Base-by-base conservation (phyloP, 2,113 vertebrate genomes). In the Siphamia tubifer region DNA sequence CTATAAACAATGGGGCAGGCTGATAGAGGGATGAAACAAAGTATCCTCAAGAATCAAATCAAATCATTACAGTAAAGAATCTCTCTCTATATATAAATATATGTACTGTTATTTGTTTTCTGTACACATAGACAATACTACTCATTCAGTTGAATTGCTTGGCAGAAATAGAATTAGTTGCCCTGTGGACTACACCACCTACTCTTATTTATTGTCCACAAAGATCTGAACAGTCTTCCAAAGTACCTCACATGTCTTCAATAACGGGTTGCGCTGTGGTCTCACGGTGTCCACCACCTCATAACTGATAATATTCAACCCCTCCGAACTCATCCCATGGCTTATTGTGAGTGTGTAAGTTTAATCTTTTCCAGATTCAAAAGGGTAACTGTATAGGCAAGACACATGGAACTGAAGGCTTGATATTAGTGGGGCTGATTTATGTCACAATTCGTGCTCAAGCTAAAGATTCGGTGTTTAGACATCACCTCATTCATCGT, bases 281-380 rank as follows among this genome's bases (percentile, higher is more conserved):
- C 39, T 64, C 28, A 35, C 31, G 44, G 43, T 67, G 23, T 64
- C 51, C 34, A 55, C 52, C 39, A 60, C 36, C 20, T 10, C 13
- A 31, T 47, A 62, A 15, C 54, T 52, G 61, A 72, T 51, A 56
- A 57, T 45, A 15, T 47, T 68, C 44, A 56, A 15, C 15, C 28
- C 57, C 40, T 71, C 68, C 64, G 82, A 82, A 85, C 68, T 23
- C 60, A 74, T 55, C 52, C 49, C 25, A 17, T 16, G 16, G 44
- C 65, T 43, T 30, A 54, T 34, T 52, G 56, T 72, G 58, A 65
- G 65, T 68, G 56, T 38, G 74, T 77, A 71, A 54, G 40, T 45
- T 32, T 79, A 87, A 89, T 82, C 69, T 77, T 49, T 81, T 79
- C 89, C 87, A 89, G 82, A 84, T 81, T 63, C 71, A 16, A 53